Base-by-base conservation (phyloP, 2,797 vertebrate genomes). In the Phoeniculus purpureus region DNA sequence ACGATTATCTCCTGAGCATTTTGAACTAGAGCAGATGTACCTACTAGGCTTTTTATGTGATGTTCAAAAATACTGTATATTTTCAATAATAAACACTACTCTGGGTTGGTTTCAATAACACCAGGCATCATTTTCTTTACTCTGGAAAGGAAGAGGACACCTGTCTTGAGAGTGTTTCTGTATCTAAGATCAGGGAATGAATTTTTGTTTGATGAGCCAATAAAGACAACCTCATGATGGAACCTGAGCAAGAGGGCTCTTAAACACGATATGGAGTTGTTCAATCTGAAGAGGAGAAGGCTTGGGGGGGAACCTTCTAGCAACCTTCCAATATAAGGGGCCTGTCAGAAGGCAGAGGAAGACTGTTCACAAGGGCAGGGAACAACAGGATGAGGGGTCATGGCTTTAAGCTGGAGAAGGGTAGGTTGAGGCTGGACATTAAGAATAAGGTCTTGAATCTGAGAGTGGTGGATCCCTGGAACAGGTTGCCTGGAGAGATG, bases 61-160 rank as follows among this genome's bases (percentile, higher is more conserved):
- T 91, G 70, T 92, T 96, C 89, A 93, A 85, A 96, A 95, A 96
- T 80, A 91, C 22, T 97, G 96, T 96, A 92, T 96, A 96, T 96
- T 96, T 96, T 96, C 94, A 96, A 71, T 95, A 97, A 97, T 96
- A 97, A 97, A 97, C 82, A 96, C 91, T 93, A 90, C 87, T 94
- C 89, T 93, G 92, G 92, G 87, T 95, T 95, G 87, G 90, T 96
- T 96, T 96, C 92, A 94, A 52, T 95, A 89, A 90, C 92, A 91
- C 26, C 50, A 67, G 29, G 47, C 75, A 87, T 71, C 3, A 0
- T 79, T 90, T 88, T 80, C 40, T 92, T 95, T 85, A 45, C 26
- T 47, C 29, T 83, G 84, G 43, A 78, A 73, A 80, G 31, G 52
- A 91, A 89, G 62, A 86, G 7, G 29, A 75, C 32, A 26, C 13